phyloP scores from a whole-genome alignment of 2,888 invertebrate species.

The Choristoneura rosaceana region DNA sequence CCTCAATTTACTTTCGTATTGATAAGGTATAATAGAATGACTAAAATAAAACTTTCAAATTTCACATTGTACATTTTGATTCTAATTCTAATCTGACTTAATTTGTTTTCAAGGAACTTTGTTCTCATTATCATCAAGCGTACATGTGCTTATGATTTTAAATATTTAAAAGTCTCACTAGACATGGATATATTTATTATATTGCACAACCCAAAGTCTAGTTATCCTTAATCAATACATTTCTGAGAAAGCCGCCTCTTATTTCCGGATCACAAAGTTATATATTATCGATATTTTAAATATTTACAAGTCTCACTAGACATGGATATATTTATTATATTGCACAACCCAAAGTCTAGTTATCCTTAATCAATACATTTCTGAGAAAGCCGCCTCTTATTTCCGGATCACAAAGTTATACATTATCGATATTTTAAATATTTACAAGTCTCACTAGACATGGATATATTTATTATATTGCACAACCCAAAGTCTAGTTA shows the following conservation, averaged over 20 bases:
- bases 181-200: neutral
- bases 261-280: slow-evolving; percentile 18
- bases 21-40: neutral
- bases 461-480: slow-evolving; percentile 2
- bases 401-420: slow-evolving; percentile 13
- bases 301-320: neutral
- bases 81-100: neutral
- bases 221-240: neutral
- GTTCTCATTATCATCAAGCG: neutral
- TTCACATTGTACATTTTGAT: neutral
- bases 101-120: neutral
- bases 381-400: slow-evolving; percentile 2
- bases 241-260: neutral
- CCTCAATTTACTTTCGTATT: neutral
- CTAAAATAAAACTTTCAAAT: neutral
- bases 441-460: neutral
- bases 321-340: neutral
- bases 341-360: slow-evolving; percentile 8
- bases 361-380: neutral
- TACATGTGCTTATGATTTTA: neutral
- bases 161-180: neutral
- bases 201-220: slow-evolving; percentile 12
- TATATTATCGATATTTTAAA: slow-evolving; percentile 5
- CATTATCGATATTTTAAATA: slow-evolving; percentile 9
- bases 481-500: slow-evolving; percentile 3